Percentiles rank a stretch among this genome's conserved stretches.
Conservation (phyloP, 1,140 invertebrate genomes). For the Halesus radiatus region DNA sequence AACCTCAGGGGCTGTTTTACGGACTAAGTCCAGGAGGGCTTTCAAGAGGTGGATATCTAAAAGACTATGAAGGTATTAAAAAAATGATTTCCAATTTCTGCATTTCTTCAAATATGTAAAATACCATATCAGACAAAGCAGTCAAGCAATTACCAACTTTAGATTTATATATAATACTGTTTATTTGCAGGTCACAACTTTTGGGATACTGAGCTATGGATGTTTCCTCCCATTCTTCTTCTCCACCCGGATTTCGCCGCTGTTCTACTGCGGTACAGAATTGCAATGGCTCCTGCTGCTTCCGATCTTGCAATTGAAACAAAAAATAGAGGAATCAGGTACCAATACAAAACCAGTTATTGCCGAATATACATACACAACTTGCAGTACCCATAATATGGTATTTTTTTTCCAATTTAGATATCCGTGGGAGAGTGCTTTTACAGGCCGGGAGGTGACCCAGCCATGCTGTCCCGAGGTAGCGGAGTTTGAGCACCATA, state of each 20-base stretch:
- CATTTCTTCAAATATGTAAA: too few relatives aligned
- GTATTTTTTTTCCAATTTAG: slow-evolving; percentile 50
- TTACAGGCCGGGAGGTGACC: slow-evolving; percentile 71
- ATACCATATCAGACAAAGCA: too few relatives aligned
- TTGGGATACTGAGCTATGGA: slow-evolving; percentile 71
- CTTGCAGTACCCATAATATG: too few relatives aligned
- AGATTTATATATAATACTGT: not conserved
- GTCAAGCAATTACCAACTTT: too few relatives aligned
- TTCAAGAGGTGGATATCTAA: slow-evolving; percentile 67
- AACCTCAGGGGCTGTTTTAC: slow-evolving; percentile 65
- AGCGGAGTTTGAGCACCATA: slow-evolving; percentile 70
- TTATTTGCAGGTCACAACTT: slow-evolving; percentile 65
- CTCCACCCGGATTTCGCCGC: slow-evolving; percentile 64
- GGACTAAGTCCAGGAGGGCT: slow-evolving; percentile 72
- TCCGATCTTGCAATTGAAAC: slow-evolving; percentile 61
- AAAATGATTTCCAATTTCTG: too few relatives aligned
- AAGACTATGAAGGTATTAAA: slow-evolving; percentile 67
- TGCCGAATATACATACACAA: too few relatives aligned
- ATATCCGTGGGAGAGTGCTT: slow-evolving; percentile 74
- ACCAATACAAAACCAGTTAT: slow-evolving; percentile 46
- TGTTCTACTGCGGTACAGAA: slow-evolving; percentile 64
- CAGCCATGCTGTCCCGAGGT: slow-evolving; percentile 72
- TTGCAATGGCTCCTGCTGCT: slow-evolving; percentile 62
- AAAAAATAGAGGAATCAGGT: slow-evolving; percentile 67
- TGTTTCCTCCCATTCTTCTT: slow-evolving; percentile 66